Conservation (phyloP, 2,888 invertebrate species). For the Hypena proboscidalis region DNA sequence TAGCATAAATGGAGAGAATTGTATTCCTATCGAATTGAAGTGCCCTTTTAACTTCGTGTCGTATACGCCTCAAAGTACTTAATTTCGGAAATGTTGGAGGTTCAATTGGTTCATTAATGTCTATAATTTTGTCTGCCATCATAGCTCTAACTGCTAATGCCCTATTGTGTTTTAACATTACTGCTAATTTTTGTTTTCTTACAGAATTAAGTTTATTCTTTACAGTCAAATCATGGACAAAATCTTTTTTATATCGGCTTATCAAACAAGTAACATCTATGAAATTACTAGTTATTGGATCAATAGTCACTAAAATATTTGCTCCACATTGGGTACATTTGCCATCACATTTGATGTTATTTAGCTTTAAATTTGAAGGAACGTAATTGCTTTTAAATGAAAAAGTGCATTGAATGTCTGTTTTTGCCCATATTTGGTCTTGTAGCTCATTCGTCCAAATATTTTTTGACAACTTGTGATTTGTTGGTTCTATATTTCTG, state of each 20-base stretch:
- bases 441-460: conserved; percentile 18
- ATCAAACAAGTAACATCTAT: conserved; percentile 15
- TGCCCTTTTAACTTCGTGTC: conserved; percentile 16
- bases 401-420: conserved; percentile 15
- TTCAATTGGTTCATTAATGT: conserved; percentile 9
- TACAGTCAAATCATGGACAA: conserved; percentile 14
- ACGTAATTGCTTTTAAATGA: conserved; percentile 20
- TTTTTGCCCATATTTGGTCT: conserved; percentile 19
- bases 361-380: conserved; percentile 14
- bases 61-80: conserved; percentile 16
- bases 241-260: conserved; percentile 16
- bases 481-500: conserved; percentile 13
- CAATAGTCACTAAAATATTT: conserved; percentile 14
- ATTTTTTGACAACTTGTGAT: conserved; percentile 16
- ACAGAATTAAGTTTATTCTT: conserved; percentile 17
- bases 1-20: conserved; percentile 20
- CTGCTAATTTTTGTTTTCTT: conserved; percentile 15
- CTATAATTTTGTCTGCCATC: conserved; percentile 16
- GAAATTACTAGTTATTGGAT: conserved; percentile 15
- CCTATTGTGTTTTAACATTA: conserved; percentile 11
- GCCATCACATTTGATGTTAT: conserved; percentile 17
- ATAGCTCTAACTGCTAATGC: conserved; percentile 14
- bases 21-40: conserved; percentile 21
- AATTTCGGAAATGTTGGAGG: conserved; percentile 22
- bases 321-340: conserved; percentile 24